Percentiles rank a stretch among this genome's conserved stretches.
Evolutionary conservation across 2,888 invertebrate genomes (phyloP).

Genomic region (Thyatira batis): DNA sequence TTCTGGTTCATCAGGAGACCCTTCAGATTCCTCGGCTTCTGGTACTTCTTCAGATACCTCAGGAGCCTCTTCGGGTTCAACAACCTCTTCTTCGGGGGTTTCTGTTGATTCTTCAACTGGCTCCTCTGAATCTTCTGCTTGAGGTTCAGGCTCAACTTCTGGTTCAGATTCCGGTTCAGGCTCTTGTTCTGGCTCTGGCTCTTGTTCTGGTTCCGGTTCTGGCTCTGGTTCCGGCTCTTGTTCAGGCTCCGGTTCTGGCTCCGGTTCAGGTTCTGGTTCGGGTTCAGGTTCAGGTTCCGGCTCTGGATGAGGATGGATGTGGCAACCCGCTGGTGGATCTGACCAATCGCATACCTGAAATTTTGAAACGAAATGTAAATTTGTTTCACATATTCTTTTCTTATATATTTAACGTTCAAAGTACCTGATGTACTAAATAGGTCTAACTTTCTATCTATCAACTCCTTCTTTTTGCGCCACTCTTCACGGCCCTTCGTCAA

Average conservation of each 20-base stretch:
- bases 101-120: constrained; percentile 25
- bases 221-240: constrained; percentile 41
- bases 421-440: no score
- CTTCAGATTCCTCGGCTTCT: constrained; percentile 29
- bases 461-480: no score
- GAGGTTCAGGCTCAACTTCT: constrained; percentile 56
- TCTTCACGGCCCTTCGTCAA: no score
- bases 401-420: no score
- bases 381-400: background rate
- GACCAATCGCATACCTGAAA: constrained; percentile 68
- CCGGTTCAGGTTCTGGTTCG: constrained; percentile 50
- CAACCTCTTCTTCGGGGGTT: constrained; percentile 30
- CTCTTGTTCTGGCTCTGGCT: constrained; percentile 61
- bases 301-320: constrained; percentile 49
- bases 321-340: constrained; percentile 52
- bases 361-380: background rate
- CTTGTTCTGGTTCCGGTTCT: constrained; percentile 58
- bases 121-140: constrained; percentile 31
- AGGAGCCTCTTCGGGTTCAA: constrained; percentile 21
- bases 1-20: constrained; percentile 8
- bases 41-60: constrained; percentile 19
- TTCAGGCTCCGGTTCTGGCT: constrained; percentile 52
- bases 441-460: no score
- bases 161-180: constrained; percentile 42
- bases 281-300: constrained; percentile 63